Evolutionary conservation across 2,113 vertebrate species (phyloP).

Genomic region (Camelus dromedarius): DNA sequence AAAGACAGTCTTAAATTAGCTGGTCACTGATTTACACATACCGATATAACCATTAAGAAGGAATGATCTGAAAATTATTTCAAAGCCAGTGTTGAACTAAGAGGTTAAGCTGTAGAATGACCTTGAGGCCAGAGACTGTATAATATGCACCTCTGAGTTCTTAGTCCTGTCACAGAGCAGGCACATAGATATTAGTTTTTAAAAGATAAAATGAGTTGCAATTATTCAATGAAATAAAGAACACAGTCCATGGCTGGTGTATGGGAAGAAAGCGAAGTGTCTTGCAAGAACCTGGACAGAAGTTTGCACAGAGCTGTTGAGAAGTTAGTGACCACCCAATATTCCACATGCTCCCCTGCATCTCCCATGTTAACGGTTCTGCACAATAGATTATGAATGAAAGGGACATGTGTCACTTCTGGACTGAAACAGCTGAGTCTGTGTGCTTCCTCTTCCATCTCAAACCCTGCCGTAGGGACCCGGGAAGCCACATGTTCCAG

Average conservation of each 20-base stretch:
- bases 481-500: background rate
- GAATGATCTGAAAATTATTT: conserved; percentile 49
- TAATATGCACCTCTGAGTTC: background rate
- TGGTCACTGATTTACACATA: background rate
- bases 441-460: background rate
- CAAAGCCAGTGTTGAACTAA: background rate
- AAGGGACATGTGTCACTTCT: background rate
- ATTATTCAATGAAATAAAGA: background rate
- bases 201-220: conserved; percentile 22
- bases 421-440: background rate
- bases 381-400: background rate
- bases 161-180: background rate
- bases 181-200: background rate
- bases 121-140: background rate
- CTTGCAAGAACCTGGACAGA: background rate
- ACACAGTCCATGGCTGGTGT: background rate
- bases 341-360: background rate
- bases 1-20: conserved; percentile 18
- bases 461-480: background rate
- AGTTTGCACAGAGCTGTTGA: background rate
- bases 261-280: background rate
- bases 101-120: background rate
- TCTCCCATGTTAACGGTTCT: background rate
- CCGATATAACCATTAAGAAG: background rate
- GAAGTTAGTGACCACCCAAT: background rate